Evolutionary conservation across 2,888 invertebrate genomes (phyloP), one percentile per base, ranked within the genome.

Genomic region (Resseliella maxima): DNA sequence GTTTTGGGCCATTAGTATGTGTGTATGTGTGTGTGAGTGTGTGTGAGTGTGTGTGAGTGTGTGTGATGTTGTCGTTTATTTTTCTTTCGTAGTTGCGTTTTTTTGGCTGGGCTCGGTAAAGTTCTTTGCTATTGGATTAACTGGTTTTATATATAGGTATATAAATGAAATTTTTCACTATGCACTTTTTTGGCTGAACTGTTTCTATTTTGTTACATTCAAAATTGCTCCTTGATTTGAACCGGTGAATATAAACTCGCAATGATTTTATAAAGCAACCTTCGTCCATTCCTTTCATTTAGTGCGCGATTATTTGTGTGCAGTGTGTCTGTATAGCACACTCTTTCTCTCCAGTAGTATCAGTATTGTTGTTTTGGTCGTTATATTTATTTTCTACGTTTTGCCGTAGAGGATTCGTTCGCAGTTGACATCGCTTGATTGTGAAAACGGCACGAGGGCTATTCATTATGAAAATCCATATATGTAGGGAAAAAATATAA

Each of bases 381-480:
- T 59, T 59, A 59, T 59, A 15, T 59, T 59, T 59, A 59, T 59
- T 59, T 59, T 59, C 59, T 72, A 35, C 31, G 72, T 35, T 72
- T 72, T 72, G 72, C 72, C n/a, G 35, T 31, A 35, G 72, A 1
- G 31, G 72, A 72, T 72, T 72, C 72, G 72, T 31, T 72, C 72
- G 72, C 31, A 72, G 72, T 59, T 72, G 72, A 72, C 72, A 72
- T 72, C 35, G 72, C 35, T 72, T 72, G 72, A 72, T 31, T 72
- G 72, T 72, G 72, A 72, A 72, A 72, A 72, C 72, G 72, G 72
- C 72, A 72, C 72, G 27, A 72, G 72, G 72, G 72, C 72, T 72
- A 72, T 72, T 72, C 72, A 72, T 72, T 72, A 72, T 72, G 72
- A 72, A 72, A 72, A 72, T 72, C 72, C 72, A 72, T 72, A 72